Base-by-base conservation (phyloP, 2,888 invertebrate genomes). In the Mythimna pallens region DNA sequence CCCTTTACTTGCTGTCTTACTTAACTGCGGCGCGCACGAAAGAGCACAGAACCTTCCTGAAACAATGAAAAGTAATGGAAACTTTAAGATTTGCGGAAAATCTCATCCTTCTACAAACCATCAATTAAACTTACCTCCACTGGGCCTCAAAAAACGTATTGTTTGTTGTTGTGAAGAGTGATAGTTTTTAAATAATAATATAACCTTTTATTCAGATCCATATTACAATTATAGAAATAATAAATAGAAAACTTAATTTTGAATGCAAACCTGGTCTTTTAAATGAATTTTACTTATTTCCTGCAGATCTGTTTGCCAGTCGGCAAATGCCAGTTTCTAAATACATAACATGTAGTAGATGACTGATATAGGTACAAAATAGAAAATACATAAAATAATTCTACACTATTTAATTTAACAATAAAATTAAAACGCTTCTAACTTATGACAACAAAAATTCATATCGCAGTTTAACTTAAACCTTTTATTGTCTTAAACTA, bases 1-100 rank as follows among this genome's bases (percentile, higher is more conserved):
- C 66, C 80, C 71, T 79, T 75, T 80, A 67, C 57, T 74, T 80
- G 40, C 57, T 14, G 66, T 64, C 59, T 83, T 58, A 70, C 52
- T 66, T 40, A 54, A 63, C 62, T 55, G 55, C 55, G 64, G 52
- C 55, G 20, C 25, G 25, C 17, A n/a, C n/a, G 25, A 73, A 63
- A 76, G 36, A 22, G 34, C 22, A 22, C 57, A 65, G 50, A 63
- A 40, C 30, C 34, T 66, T 66, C 58, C 78, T 69, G 50, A 66
- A 78, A 80, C 69, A n/a, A 43, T 61, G 20, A 69, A 65, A 58
- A 63, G 52, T 43, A 64, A 57, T 50, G 8, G 54, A 55, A 65
- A 62, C 25, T 67, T 30, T 20, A 52, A 43, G 8, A 59, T 63
- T 65, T 25, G 9, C 40, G 8, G 17, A 20, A 57, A 52, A 59